Evolutionary conservation across 2,888 invertebrate genomes (phyloP).

Genomic region (Pachydiplax longipennis): DNA sequence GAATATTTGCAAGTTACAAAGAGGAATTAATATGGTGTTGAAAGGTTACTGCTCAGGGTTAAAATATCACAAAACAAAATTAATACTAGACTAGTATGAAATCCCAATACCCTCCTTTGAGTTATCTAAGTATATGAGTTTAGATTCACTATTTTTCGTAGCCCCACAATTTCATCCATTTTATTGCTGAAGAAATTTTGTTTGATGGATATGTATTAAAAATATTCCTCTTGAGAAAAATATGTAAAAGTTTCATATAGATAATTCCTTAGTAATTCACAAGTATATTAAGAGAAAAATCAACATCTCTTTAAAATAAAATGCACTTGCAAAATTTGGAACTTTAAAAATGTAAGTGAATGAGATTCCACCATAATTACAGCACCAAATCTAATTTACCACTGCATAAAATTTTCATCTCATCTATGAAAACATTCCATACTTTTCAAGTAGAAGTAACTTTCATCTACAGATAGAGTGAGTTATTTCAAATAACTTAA

Average conservation of each 20-base stretch:
- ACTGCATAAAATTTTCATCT: not conserved
- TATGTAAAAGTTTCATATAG: not conserved
- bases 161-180: no score
- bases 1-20: not conserved
- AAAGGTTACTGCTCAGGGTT: conserved; percentile 20
- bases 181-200: no score
- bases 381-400: not conserved
- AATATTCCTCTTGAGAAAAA: not conserved
- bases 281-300: not conserved
- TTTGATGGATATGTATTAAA: not conserved
- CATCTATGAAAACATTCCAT: not conserved
- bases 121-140: not conserved
- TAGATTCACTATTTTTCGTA: not conserved
- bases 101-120: not conserved
- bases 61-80: not conserved
- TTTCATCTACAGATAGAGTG: no score
- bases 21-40: not conserved
- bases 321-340: not conserved
- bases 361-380: not conserved
- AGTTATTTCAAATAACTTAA: not conserved
- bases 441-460: no score
- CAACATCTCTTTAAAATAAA: not conserved
- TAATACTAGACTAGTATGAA: not conserved
- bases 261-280: not conserved
- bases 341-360: not conserved